Percentiles rank a stretch among this genome's conserved stretches.
These are phyloP conservation scores for Acipenser ruthenus DNA, from an alignment of 2,797 vertebrate species.

Conservation along the genomic window DNA sequence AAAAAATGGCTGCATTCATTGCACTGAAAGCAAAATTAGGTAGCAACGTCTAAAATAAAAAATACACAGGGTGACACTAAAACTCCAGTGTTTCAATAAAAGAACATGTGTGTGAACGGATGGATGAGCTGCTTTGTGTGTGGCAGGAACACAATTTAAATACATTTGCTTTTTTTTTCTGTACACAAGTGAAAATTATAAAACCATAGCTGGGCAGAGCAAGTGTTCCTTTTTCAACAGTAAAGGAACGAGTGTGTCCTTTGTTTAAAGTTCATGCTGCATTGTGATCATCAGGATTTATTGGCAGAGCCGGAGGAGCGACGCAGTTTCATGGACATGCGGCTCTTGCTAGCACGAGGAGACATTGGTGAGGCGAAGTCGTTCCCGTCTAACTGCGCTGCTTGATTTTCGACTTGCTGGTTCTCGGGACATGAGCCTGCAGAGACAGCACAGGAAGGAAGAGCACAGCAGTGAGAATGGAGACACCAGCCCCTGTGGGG, in stretches of 20 bases:
- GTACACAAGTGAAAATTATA: not conserved
- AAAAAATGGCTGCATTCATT: not conserved
- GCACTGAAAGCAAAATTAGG: constrained; percentile 6
- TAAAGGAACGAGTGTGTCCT: not conserved
- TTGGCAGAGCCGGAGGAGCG: constrained; percentile 95
- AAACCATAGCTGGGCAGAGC: not conserved
- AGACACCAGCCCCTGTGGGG: not conserved
- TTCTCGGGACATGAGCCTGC: constrained; percentile 86
- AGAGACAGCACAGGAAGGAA: constrained; percentile 30
- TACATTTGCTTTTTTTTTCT: constrained; percentile 13
- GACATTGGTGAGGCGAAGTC: constrained; percentile 92
- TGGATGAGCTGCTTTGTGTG: constrained; percentile 12
- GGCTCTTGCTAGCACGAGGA: constrained; percentile 96
- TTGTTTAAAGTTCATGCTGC: constrained; percentile 4
- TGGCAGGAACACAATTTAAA: constrained; percentile 15
- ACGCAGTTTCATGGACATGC: constrained; percentile 97
- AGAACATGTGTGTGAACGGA: constrained; percentile 7
- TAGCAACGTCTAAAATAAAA: constrained; percentile 16
- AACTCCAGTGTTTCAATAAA: constrained; percentile 16
- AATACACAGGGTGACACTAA: constrained; percentile 16
- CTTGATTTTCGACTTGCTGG: constrained; percentile 79
- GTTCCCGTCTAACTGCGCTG: constrained; percentile 69
- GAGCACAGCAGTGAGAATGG: constrained; percentile 22
- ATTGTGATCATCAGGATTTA: constrained; percentile 68
- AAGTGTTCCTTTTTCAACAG: not conserved